Conservation (phyloP, 2,113 vertebrate species). For the Cepphus grylle region DNA sequence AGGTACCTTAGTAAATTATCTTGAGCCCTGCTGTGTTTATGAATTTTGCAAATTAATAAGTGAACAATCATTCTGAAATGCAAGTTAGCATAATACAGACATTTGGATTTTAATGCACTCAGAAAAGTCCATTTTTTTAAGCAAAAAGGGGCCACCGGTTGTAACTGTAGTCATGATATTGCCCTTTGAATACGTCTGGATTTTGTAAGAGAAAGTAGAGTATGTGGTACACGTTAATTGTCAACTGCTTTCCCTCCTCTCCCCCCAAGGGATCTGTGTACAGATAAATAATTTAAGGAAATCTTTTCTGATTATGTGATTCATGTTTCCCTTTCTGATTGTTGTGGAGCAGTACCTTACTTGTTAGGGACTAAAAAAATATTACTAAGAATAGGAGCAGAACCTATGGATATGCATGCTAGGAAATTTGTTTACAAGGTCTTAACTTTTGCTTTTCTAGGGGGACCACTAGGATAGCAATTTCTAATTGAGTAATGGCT, state of each 20-base stretch:
- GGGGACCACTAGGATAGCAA: not conserved
- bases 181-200: not conserved
- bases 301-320: not conserved
- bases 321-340: not conserved
- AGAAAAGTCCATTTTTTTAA: not conserved
- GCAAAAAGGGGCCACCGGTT: not conserved
- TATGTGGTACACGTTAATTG: not conserved
- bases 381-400: not conserved
- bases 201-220: not conserved
- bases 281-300: not conserved
- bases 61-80: slow-evolving; percentile 21
- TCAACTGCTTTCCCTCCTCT: not conserved
- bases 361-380: not conserved
- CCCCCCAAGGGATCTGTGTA: not conserved
- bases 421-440: not conserved
- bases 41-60: slow-evolving; percentile 5
- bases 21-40: not conserved
- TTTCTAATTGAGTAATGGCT: not conserved
- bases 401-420: not conserved
- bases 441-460: not conserved
- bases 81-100: not conserved
- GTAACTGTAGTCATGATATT: not conserved
- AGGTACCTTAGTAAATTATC: not conserved
- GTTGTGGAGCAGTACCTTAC: not conserved
- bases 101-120: not conserved